Conservation (phyloP, 1,140 invertebrate species). For the Vollenhovia emeryi region DNA sequence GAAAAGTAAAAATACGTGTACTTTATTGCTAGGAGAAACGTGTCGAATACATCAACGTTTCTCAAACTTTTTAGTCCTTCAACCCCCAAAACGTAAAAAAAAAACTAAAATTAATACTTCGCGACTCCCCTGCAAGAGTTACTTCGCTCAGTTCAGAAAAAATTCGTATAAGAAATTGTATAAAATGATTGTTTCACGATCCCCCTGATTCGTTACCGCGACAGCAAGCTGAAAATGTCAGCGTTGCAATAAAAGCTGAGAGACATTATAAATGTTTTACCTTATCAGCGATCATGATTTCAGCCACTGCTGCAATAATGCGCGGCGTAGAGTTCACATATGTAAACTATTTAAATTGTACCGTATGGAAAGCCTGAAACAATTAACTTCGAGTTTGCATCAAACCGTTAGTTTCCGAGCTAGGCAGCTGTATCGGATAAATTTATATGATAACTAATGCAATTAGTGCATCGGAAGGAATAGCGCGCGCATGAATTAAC, state of each 20-base stretch:
- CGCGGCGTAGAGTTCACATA: neutral
- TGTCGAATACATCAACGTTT: neutral
- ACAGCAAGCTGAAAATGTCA: constrained; percentile 1
- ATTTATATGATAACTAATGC: constrained; percentile 40
- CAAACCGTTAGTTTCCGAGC: constrained; percentile 11
- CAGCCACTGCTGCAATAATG: neutral
- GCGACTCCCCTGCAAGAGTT: too few species aligned
- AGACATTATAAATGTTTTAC: neutral
- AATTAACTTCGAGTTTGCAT: constrained; percentile 4
- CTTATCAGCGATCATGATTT: neutral
- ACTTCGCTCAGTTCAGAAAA: too few species aligned
- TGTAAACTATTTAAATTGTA: constrained; percentile 16
- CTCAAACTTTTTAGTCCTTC: too few species aligned
- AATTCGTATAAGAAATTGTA: too few species aligned
- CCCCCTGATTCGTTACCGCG: too few species aligned
- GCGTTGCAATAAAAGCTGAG: neutral
- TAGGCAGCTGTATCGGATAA: constrained; percentile 24
- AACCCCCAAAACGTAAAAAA: too few species aligned
- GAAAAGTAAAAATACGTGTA: neutral
- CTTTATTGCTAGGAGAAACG: neutral
- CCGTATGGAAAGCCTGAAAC: neutral
- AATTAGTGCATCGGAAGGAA: constrained; percentile 48
- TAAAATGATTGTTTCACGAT: too few species aligned
- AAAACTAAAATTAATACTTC: too few species aligned
- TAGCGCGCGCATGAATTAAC: constrained; percentile 31